A percentile compares a stretch with the other conserved stretches of the same genome.
Conservation (phyloP, 2,113 vertebrate species). For the Murina feae region DNA sequence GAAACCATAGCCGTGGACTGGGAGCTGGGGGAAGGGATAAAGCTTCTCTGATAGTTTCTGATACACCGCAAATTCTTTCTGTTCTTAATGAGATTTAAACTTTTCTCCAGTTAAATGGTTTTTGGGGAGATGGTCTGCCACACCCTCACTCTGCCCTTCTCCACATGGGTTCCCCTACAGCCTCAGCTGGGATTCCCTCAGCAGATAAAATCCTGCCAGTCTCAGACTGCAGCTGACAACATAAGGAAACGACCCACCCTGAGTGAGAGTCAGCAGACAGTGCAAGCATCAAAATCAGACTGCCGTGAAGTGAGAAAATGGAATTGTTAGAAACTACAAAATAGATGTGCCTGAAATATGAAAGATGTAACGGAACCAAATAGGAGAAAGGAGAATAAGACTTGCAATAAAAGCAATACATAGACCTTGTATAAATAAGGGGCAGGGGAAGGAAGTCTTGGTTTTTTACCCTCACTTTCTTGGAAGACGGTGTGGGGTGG, state of each 20-base stretch:
- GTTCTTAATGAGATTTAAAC: neutral
- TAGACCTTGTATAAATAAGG: neutral
- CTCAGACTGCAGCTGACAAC: neutral
- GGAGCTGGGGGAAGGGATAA: neutral
- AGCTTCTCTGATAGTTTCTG: neutral
- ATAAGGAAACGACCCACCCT: accelerated
- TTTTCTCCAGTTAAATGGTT: neutral
- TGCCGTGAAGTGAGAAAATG: neutral
- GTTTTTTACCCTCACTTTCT: neutral
- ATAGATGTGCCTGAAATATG: accelerated
- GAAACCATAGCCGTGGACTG: neutral
- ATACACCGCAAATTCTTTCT: neutral
- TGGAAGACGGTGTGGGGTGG: neutral
- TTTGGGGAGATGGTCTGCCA: neutral
- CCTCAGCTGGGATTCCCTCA: neutral
- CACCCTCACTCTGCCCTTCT: neutral
- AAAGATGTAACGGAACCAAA: neutral
- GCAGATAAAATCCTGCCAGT: neutral
- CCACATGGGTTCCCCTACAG: accelerated
- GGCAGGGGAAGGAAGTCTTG: neutral
- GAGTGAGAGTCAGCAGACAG: neutral
- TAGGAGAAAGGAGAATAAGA: neutral
- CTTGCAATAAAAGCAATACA: too few species aligned
- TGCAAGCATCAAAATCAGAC: neutral
- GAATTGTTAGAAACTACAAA: too few species aligned